A percentile compares a stretch with the other conserved stretches of the same genome.
phyloP scores from a whole-genome alignment of 2,888 invertebrate genomes.

The Ornithoptera priamus region DNA sequence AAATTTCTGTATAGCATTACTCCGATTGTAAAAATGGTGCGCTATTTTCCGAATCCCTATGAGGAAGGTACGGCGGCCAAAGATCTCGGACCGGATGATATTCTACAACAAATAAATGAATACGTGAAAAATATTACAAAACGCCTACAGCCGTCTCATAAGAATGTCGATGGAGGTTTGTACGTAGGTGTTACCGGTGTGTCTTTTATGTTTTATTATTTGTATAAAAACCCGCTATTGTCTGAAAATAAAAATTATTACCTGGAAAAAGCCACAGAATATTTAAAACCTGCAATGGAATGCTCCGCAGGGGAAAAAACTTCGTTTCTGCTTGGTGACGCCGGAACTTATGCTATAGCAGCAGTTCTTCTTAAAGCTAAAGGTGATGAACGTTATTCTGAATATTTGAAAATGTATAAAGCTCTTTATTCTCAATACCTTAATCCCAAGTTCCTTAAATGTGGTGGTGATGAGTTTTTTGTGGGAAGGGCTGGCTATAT shows the following conservation, averaged over 20 bases:
- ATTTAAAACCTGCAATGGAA: constrained; percentile 82
- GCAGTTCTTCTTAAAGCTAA: constrained; percentile 80
- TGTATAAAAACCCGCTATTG: constrained; percentile 80
- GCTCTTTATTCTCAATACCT: constrained; percentile 59
- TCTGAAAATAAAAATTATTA: constrained; percentile 66
- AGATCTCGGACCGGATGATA: constrained; percentile 45
- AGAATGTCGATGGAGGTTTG: constrained; percentile 80
- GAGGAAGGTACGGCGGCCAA: constrained; percentile 41
- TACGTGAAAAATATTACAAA: constrained; percentile 57
- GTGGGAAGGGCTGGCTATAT: constrained; percentile 92
- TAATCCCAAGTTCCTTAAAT: constrained; percentile 76
- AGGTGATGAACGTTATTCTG: constrained; percentile 62
- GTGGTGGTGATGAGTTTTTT: constrained; percentile 90
- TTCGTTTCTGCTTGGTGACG: constrained; percentile 88
- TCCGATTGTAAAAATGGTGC: constrained; percentile 58
- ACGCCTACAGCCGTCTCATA: constrained; percentile 53
- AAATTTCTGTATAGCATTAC: constrained; percentile 41
- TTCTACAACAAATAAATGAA: constrained; percentile 53
- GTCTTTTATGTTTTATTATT: constrained; percentile 87
- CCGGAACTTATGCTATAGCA: constrained; percentile 87
- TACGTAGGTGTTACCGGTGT: constrained; percentile 86
- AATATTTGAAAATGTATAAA: constrained; percentile 60
- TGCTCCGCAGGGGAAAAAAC: constrained; percentile 81
- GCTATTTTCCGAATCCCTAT: constrained; percentile 65
- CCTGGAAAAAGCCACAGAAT: constrained; percentile 81